phyloP scores from a whole-genome alignment of 2,113 vertebrate species.

The Peromyscus leucopus region DNA sequence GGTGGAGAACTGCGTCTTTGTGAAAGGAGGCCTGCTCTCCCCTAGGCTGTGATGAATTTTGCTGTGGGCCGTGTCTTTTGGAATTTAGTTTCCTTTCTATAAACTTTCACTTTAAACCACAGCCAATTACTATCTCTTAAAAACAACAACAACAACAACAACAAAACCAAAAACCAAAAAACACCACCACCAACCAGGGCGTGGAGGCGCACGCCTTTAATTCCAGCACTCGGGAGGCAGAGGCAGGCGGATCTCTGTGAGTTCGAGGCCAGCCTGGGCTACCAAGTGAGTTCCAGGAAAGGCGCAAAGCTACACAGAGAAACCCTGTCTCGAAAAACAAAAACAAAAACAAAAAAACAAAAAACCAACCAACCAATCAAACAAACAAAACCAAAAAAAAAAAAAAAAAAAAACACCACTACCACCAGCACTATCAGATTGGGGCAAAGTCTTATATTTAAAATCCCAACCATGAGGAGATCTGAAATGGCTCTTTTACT shows the following conservation, averaged over 20 bases:
- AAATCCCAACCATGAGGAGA: background rate
- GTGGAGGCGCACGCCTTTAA: no score
- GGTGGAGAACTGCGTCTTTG: conserved; percentile 40
- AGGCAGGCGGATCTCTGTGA: no score
- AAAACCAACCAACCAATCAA: no score
- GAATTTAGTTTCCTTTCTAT: conserved; percentile 55
- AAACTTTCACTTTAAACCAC: conserved; percentile 43
- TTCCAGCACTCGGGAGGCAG: no score
- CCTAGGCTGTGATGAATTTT: conserved; percentile 52
- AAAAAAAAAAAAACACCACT: no score
- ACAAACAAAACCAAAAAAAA: no score
- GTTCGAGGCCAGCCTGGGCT: no score
- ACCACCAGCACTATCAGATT: background rate
- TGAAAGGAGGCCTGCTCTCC: background rate
- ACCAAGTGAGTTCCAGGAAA: no score
- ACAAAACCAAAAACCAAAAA: background rate
- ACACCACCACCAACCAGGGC: no score
- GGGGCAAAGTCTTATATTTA: background rate
- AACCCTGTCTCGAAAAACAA: no score
- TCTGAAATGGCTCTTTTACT: conserved; percentile 47
- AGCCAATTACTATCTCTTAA: background rate
- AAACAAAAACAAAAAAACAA: no score
- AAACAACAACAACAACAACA: background rate
- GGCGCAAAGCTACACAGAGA: no score
- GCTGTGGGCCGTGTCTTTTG: conserved; percentile 28